Evolutionary conservation across 2,797 vertebrate species (phyloP), one percentile per base, ranked within the genome.

Genomic region (Anguilla anguilla): DNA sequence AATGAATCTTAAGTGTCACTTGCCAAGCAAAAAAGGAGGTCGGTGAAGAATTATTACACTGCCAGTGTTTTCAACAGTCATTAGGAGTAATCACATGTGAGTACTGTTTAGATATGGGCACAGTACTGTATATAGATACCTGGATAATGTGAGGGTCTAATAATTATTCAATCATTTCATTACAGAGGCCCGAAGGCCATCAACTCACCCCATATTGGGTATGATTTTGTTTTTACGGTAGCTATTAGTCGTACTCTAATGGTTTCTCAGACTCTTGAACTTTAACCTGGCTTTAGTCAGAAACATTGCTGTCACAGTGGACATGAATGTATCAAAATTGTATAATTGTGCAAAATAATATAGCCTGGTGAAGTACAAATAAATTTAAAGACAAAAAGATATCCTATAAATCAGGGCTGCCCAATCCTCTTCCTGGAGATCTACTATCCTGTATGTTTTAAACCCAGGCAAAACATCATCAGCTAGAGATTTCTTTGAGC

Each of bases 181-280:
- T 28, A 88, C 92, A 94, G 93, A 28, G 22, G 0, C 35, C 10
- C 90, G 91, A 86, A 91, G 92, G 69, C 35, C 0, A 0, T 93
- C 92, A 7, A 0, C 88, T 46, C 0, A 0, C 15, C 90, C 91
- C 43, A 86, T 94, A 31, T 89, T 92, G 88, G 6, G 92, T 95
- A 93, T 0, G 90, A 0, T 59, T 28, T 64, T n/a, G 1, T 84
- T 85, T 22, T 35, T 77, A 55, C 19, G 46, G 31, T 51, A 5
- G 0, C 49, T 51, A 51, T 51, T 51, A 4, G 4, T 28, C 11
- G 9, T 74, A 74, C n/a, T 74, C 69, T 69, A 74, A 11, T 74
- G 69, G 69, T 74, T 74, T 74, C 69, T 74, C 69, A 74, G 69
- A 74, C 31, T 31, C 28, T n/a, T 22, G 3, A 67, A 25, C 22